Percentiles rank a stretch among this genome's conserved stretches.
Evolutionary conservation across 2,797 vertebrate species (phyloP).

Genomic region (Mus minutoides): DNA sequence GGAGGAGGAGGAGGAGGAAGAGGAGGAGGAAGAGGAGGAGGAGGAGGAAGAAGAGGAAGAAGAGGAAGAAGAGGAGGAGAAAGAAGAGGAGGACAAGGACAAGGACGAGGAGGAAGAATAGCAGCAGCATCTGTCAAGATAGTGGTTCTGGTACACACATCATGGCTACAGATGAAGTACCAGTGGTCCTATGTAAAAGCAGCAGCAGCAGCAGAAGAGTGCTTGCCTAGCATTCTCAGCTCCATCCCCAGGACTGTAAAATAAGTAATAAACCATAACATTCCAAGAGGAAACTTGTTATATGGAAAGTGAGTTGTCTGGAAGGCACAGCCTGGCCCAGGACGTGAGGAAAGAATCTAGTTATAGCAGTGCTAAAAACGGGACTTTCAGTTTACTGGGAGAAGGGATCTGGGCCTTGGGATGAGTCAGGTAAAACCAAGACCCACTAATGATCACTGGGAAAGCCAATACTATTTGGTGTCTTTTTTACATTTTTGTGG

Average conservation of each 20-base stretch:
- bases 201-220: neutral
- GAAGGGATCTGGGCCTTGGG: neutral
- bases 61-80: neutral
- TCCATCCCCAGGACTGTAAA: neutral
- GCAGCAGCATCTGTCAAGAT: neutral
- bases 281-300: neutral
- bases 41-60: neutral
- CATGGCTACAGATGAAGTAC: neutral
- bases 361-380: neutral
- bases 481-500: neutral
- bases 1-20: too few species aligned
- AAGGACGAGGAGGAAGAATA: too few species aligned
- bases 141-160: neutral
- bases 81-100: neutral
- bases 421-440: neutral
- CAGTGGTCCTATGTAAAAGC: neutral
- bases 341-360: neutral
- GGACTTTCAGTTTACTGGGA: neutral
- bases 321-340: neutral
- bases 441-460: neutral
- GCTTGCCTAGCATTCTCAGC: neutral
- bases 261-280: constrained; percentile 21
- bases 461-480: neutral
- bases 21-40: too few species aligned
- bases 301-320: neutral